phyloP scores from a whole-genome alignment of 1,140 invertebrate genomes.

The Rhagoletis zephyria region DNA sequence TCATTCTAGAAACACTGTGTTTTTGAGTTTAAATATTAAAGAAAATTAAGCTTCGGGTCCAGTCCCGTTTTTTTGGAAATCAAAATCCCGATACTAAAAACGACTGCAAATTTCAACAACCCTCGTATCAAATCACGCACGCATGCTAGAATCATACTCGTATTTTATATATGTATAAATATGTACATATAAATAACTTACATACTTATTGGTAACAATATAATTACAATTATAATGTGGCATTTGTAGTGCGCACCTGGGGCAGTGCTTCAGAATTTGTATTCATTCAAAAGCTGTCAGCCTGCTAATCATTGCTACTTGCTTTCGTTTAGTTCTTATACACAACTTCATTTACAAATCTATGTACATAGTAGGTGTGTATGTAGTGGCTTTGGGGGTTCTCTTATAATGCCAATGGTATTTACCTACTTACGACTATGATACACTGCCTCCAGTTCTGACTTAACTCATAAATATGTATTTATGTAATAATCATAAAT shows the following conservation, averaged over 20 bases:
- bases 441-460: neutral
- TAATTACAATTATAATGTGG: neutral
- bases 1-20: too few relatives aligned
- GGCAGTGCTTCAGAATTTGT: neutral
- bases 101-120: too few relatives aligned
- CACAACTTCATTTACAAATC: neutral
- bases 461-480: neutral
- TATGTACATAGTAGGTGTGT: slow-evolving; percentile 5
- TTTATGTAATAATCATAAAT: slow-evolving; percentile 1
- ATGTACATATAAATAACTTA: neutral
- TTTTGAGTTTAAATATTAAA: too few relatives aligned
- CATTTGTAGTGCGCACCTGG: neutral
- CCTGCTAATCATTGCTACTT: slow-evolving; percentile 17
- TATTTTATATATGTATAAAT: neutral
- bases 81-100: too few relatives aligned
- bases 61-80: too few relatives aligned
- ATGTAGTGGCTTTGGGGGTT: neutral
- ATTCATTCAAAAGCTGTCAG: neutral
- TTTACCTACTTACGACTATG: neutral
- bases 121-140: neutral
- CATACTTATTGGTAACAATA: neutral
- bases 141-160: neutral
- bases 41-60: too few relatives aligned
- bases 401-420: neutral
- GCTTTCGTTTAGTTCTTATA: neutral